These are phyloP conservation scores for Cactoblastis cactorum DNA, from an alignment of 2,888 invertebrate genomes.

Conservation along the genomic window DNA sequence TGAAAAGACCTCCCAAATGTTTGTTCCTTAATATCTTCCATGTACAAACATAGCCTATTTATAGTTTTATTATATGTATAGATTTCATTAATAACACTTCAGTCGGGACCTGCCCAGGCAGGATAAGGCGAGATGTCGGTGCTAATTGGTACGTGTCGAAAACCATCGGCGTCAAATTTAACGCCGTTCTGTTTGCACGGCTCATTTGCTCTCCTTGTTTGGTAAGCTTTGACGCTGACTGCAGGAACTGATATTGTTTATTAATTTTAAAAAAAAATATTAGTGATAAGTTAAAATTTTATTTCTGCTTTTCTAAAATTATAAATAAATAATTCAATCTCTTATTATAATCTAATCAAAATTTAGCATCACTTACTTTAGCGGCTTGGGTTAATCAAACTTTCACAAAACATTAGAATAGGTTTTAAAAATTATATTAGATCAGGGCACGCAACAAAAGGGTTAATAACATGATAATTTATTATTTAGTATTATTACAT, in stretches of 20 bases:
- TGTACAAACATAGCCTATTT: background rate
- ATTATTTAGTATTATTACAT: no score
- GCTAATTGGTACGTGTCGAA: constrained; percentile 73
- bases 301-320: no score
- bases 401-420: no score
- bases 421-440: no score
- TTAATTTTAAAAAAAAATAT: background rate
- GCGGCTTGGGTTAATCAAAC: no score
- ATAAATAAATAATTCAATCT: no score
- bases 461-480: no score
- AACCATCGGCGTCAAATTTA: constrained; percentile 55
- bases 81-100: constrained; percentile 1
- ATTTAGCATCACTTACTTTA: no score
- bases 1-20: no score
- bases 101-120: background rate
- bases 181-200: constrained; percentile 64
- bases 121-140: constrained; percentile 25
- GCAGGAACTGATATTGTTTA: background rate
- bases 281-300: background rate
- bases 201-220: constrained; percentile 41
- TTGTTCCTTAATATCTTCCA: background rate
- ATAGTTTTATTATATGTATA: background rate
- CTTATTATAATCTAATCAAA: no score
- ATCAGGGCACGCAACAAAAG: no score
- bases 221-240: background rate